Evolutionary conservation across 2,888 invertebrate genomes (phyloP).

Genomic region (Mythimna loreyi): DNA sequence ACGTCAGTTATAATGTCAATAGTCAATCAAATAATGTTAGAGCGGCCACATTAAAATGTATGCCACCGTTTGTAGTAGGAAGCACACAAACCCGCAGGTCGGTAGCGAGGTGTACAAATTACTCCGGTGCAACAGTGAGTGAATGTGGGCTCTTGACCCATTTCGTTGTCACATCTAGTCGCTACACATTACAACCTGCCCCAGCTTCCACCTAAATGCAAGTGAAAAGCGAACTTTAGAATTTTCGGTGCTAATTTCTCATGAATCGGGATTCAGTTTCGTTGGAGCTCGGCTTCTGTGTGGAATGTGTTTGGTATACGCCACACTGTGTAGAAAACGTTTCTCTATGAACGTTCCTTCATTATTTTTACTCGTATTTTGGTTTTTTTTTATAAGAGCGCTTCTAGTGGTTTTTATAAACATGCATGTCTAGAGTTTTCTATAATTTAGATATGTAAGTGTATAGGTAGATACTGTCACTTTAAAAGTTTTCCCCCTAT

Average conservation of each 20-base stretch:
- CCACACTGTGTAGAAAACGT: constrained; percentile 12
- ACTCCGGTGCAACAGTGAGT: constrained; percentile 71
- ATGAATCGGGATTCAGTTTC: constrained; percentile 45
- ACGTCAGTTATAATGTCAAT: constrained; percentile 48
- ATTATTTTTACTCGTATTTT: not conserved
- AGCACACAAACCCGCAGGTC: constrained; percentile 31
- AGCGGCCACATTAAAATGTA: constrained; percentile 62
- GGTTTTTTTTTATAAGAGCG: not conserved
- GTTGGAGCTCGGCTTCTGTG: constrained; percentile 22
- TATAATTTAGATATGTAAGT: constrained; percentile 9
- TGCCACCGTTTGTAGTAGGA: constrained; percentile 50
- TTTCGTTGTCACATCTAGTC: constrained; percentile 75
- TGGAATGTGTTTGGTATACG: constrained; percentile 20
- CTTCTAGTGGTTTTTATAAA: constrained; percentile 45
- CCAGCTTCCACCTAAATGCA: constrained; percentile 53
- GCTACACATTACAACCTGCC: constrained; percentile 56
- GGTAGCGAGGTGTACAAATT: constrained; percentile 73
- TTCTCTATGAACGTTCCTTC: constrained; percentile 14
- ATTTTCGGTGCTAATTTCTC: constrained; percentile 51
- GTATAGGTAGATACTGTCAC: constrained; percentile 24
- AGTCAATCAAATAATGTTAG: too few species aligned
- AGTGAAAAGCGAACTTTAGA: constrained; percentile 54
- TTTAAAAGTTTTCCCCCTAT: constrained; percentile 36
- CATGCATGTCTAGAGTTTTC: not conserved
- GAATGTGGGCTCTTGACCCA: constrained; percentile 81